A percentile compares a stretch with the other conserved stretches of the same genome.
phyloP scores from a whole-genome alignment of 2,888 invertebrate genomes.

The Ormia ochracea region DNA sequence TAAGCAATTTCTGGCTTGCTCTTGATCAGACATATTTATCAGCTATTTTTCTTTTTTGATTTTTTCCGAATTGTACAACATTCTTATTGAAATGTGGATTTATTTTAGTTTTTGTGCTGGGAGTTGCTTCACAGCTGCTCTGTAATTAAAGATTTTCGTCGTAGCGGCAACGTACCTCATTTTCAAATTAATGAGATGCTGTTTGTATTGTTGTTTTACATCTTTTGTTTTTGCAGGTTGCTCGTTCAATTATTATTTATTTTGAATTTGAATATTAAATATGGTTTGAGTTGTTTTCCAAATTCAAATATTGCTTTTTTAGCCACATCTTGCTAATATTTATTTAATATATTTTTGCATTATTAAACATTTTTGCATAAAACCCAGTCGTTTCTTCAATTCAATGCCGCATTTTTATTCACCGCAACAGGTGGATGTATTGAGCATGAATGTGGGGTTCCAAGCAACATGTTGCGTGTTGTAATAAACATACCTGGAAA shows the following conservation, averaged over 20 bases:
- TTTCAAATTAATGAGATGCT: constrained; percentile 53
- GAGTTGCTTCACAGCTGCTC: too few species aligned
- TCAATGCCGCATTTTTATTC: constrained; percentile 2
- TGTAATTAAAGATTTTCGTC: too few species aligned
- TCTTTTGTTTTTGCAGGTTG: constrained; percentile 12
- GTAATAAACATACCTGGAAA: not conserved
- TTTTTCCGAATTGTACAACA: too few species aligned
- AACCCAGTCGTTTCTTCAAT: constrained; percentile 46
- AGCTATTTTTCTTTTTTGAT: too few species aligned
- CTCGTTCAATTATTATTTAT: constrained; percentile 39
- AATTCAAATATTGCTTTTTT: constrained; percentile 4
- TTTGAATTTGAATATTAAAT: constrained; percentile 48
- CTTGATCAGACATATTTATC: too few species aligned
- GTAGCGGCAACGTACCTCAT: too few species aligned
- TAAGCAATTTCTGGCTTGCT: too few species aligned
- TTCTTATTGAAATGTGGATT: too few species aligned
- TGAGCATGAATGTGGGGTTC: not conserved
- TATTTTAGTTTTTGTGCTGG: too few species aligned
- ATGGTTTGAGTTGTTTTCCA: not conserved
- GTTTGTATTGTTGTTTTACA: not conserved
- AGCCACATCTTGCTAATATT: constrained; percentile 8
- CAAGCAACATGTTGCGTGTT: constrained; percentile 24
- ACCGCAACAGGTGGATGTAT: constrained; percentile 43
- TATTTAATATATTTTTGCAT: constrained; percentile 33
- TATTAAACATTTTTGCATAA: constrained; percentile 34